phyloP scores from a whole-genome alignment of 1,140 invertebrate genomes.

The Monochamus saltuarius region DNA sequence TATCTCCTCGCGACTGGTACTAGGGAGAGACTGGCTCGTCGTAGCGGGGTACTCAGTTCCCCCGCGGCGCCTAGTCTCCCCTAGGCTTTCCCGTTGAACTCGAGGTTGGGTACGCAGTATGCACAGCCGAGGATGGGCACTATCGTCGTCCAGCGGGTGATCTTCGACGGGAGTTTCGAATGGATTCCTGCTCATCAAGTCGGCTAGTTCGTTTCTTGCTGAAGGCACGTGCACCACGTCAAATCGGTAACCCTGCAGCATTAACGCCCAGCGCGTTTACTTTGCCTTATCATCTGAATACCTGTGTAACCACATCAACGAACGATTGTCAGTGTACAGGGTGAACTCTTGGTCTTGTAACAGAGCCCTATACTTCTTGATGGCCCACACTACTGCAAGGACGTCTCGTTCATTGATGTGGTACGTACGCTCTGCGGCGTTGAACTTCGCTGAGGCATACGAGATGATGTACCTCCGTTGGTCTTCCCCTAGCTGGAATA shows the following conservation, averaged over 20 bases:
- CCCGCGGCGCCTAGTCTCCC: no score
- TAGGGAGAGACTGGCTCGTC: no score
- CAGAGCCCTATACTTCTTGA: conserved; percentile 44
- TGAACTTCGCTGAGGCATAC: conserved; percentile 23
- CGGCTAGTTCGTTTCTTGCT: conserved; percentile 36
- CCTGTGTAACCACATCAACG: conserved; percentile 36
- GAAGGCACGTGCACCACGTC: conserved; percentile 30
- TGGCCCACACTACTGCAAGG: conserved; percentile 51
- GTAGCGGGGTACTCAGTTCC: no score
- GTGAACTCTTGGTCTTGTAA: conserved; percentile 35
- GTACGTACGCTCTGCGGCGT: conserved; percentile 17
- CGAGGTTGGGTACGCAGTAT: no score
- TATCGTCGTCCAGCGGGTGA: no score
- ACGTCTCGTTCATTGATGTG: conserved; percentile 49
- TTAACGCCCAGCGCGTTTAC: conserved; percentile 38
- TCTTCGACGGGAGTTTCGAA: no score
- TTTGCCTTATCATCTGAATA: conserved; percentile 35
- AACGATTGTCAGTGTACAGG: no score
- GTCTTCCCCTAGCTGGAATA: background rate
- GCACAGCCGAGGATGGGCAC: no score
- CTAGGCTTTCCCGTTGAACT: no score
- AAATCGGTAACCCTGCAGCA: conserved; percentile 38
- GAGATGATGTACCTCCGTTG: conserved; percentile 12
- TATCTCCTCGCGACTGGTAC: no score
- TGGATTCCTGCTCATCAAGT: conserved; percentile 21